phyloP scores from a whole-genome alignment of 1,140 invertebrate species.

The Bicyclus anynana region DNA sequence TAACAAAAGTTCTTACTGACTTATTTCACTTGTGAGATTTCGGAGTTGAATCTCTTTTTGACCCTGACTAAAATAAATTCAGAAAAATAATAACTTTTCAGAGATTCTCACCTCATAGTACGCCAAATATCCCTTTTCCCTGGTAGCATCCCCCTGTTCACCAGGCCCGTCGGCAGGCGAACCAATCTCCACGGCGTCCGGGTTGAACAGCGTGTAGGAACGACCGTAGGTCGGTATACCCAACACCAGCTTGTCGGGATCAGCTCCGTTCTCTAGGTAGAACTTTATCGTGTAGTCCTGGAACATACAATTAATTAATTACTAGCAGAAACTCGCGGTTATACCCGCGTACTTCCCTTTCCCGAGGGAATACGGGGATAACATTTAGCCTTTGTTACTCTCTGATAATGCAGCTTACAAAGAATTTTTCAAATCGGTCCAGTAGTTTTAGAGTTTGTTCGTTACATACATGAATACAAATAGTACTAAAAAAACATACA shows the following conservation, averaged over 20 bases:
- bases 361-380: too few species aligned
- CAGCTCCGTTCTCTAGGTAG: slow-evolving; percentile 90
- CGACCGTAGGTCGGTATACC: slow-evolving; percentile 97
- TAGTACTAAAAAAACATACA: too few species aligned
- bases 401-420: too few species aligned
- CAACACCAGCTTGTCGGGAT: slow-evolving; percentile 90
- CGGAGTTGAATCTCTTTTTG: too few species aligned
- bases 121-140: slow-evolving; percentile 94
- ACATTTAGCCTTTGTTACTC: too few species aligned
- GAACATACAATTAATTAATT: slow-evolving; percentile 19
- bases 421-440: not conserved
- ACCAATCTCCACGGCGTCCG: slow-evolving; percentile 81
- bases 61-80: too few species aligned
- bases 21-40: too few species aligned
- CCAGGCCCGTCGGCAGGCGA: slow-evolving; percentile 93
- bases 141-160: slow-evolving; percentile 91
- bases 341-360: too few species aligned
- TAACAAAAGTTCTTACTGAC: too few species aligned
- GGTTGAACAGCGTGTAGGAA: slow-evolving; percentile 92
- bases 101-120: slow-evolving; percentile 89
- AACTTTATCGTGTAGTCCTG: slow-evolving; percentile 95
- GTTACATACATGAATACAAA: too few species aligned
- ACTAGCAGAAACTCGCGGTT: too few species aligned
- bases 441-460: too few species aligned
- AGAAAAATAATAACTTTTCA: not conserved